phyloP scores from a whole-genome alignment of 2,797 vertebrate species.

The Ceryle rudis region DNA sequence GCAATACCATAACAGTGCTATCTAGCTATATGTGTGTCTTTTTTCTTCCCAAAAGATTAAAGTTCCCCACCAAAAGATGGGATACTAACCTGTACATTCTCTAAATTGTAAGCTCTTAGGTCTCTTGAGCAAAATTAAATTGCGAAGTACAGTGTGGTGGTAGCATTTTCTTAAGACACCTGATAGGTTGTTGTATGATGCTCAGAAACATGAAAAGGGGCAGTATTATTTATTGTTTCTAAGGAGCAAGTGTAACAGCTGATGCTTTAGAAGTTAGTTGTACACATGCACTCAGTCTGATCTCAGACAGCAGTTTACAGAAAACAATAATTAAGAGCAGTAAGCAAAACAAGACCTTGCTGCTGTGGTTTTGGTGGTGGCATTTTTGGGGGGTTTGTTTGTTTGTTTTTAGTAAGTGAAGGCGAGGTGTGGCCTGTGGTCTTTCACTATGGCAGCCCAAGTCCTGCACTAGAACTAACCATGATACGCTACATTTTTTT shows the following conservation, averaged over 20 bases:
- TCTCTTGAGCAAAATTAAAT: not conserved
- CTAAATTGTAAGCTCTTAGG: not conserved
- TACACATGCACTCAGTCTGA: not conserved
- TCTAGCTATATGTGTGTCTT: rapidly evolving
- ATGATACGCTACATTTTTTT: not conserved
- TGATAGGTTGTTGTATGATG: not conserved
- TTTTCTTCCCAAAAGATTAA: not conserved
- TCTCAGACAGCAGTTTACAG: not conserved
- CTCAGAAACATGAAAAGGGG: not conserved
- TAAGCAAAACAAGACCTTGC: not conserved
- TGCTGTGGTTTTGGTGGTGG: not conserved
- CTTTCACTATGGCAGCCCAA: not conserved
- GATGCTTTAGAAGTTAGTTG: not conserved
- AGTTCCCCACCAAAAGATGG: not conserved
- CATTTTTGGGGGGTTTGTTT: not conserved
- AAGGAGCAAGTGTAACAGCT: not conserved
- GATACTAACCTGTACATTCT: not conserved
- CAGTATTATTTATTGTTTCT: constrained; percentile 4
- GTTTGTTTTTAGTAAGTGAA: not conserved
- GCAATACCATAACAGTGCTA: not conserved
- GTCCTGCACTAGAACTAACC: not conserved
- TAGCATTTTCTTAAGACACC: not conserved
- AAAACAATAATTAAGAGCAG: not conserved
- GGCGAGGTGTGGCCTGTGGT: not conserved
- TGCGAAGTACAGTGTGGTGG: not conserved